These are phyloP conservation scores for Enteromius radiatus DNA, from an alignment of 2,797 vertebrate genomes.

Conservation along the genomic window DNA sequence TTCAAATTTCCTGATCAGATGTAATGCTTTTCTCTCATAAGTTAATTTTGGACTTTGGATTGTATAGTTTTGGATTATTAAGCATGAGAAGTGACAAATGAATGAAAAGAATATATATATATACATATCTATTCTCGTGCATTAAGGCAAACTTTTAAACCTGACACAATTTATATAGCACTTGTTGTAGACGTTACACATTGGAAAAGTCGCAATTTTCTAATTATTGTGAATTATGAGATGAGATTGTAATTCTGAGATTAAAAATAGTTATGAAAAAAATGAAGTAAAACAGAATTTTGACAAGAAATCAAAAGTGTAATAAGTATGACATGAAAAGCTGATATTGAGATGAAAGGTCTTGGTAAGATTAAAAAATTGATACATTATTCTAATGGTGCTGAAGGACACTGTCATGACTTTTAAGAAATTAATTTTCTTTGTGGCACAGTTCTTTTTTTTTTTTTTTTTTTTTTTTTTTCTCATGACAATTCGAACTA, in stretches of 20 bases:
- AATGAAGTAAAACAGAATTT: not conserved
- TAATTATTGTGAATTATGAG: not conserved
- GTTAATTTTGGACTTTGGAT: not conserved
- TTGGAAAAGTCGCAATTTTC: not conserved
- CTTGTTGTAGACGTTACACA: not conserved
- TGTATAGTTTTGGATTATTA: not conserved
- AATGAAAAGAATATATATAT: not conserved
- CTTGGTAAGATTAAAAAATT: not conserved
- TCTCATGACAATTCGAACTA: not conserved
- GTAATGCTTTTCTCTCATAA: not conserved
- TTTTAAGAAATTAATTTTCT: not conserved
- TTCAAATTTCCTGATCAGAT: not conserved
- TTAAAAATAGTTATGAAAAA: not conserved
- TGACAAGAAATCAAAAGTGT: not conserved
- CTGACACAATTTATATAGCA: slow-evolving; percentile 1
- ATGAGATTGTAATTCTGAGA: not conserved
- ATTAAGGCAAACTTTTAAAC: not conserved
- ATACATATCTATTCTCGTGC: not conserved
- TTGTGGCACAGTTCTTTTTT: not conserved
- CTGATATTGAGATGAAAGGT: not conserved
- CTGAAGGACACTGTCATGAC: not conserved
- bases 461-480: not conserved
- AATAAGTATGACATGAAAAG: not conserved
- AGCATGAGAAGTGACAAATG: not conserved
- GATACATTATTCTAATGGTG: not conserved